These are phyloP conservation scores for Callosobruchus maculatus DNA, from an alignment of 2,888 invertebrate genomes.

Conservation along the genomic window DNA sequence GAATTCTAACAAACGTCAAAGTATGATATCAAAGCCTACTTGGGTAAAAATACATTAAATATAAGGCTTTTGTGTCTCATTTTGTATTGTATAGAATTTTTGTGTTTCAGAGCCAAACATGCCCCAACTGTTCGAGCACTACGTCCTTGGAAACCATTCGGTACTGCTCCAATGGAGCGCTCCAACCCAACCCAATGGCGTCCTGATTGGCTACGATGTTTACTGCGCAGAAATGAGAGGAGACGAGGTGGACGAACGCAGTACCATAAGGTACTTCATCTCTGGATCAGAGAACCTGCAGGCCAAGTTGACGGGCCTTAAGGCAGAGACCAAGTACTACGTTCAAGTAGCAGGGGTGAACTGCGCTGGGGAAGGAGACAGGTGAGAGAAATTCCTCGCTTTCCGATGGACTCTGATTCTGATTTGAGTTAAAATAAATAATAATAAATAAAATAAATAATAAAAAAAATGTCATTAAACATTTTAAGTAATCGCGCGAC, in stretches of 20 bases:
- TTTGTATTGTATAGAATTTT: too few relatives aligned
- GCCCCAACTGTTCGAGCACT: conserved; percentile 33
- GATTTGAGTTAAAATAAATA: too few relatives aligned
- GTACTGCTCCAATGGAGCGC: conserved; percentile 37
- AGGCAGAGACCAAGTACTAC: conserved; percentile 31
- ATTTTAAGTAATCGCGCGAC: too few relatives aligned
- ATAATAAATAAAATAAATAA: too few relatives aligned
- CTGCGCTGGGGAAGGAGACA: conserved; percentile 39
- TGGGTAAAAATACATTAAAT: too few relatives aligned
- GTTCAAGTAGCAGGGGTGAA: conserved; percentile 37
- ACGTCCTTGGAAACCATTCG: conserved; percentile 32
- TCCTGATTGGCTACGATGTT: conserved; percentile 37
- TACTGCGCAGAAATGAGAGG: conserved; percentile 34
- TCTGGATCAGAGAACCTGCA: conserved; percentile 34
- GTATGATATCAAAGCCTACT: too few relatives aligned
- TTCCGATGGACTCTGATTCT: too few relatives aligned
- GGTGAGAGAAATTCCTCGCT: conserved; percentile 29
- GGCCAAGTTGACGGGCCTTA: conserved; percentile 35
- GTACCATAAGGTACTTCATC: conserved; percentile 31
- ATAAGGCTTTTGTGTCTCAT: too few relatives aligned
- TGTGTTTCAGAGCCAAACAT: conserved; percentile 32
- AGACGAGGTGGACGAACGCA: conserved; percentile 27
- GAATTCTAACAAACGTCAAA: too few relatives aligned
- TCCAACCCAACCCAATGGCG: conserved; percentile 36
- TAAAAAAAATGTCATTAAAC: too few relatives aligned